Conservation (phyloP, 2,888 invertebrate species). For the Uloborus plumipes region DNA sequence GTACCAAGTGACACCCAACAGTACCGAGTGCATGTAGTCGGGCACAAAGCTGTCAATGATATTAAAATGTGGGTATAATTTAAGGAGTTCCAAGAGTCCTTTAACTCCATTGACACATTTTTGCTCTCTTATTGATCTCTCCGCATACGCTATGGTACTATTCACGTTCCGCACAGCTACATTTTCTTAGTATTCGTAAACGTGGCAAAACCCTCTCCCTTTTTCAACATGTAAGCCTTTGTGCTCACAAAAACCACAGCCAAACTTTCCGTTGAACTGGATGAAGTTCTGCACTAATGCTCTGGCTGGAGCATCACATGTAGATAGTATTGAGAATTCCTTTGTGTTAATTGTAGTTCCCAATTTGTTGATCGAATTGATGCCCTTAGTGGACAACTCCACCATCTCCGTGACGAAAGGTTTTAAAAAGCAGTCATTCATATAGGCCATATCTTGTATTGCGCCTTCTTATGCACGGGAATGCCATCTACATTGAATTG, state of each 20-base stretch:
- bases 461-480: neutral
- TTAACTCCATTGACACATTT: conserved; percentile 23
- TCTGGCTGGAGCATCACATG: conserved; percentile 20
- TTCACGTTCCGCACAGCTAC: neutral
- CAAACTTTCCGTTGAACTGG: conserved; percentile 8
- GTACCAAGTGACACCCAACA: conserved; percentile 65
- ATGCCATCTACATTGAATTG: conserved; percentile 14
- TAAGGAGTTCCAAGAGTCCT: conserved; percentile 21
- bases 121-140: neutral
- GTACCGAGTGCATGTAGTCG: conserved; percentile 67
- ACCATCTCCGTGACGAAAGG: neutral
- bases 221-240: conserved; percentile 4
- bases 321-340: neutral
- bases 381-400: neutral
- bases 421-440: neutral
- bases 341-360: neutral
- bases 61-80: conserved; percentile 56
- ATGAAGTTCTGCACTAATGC: conserved; percentile 13
- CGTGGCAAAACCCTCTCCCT: neutral
- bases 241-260: conserved; percentile 12
- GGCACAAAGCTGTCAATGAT: conserved; percentile 64
- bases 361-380: neutral
- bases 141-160: neutral
- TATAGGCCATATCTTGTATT: conserved; percentile 10
- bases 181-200: neutral